Percentiles rank a stretch among this genome's conserved stretches.
phyloP scores from a whole-genome alignment of 30 jellyfish, hydroid and myxozoan species.

The Chironex yamaguchii region DNA sequence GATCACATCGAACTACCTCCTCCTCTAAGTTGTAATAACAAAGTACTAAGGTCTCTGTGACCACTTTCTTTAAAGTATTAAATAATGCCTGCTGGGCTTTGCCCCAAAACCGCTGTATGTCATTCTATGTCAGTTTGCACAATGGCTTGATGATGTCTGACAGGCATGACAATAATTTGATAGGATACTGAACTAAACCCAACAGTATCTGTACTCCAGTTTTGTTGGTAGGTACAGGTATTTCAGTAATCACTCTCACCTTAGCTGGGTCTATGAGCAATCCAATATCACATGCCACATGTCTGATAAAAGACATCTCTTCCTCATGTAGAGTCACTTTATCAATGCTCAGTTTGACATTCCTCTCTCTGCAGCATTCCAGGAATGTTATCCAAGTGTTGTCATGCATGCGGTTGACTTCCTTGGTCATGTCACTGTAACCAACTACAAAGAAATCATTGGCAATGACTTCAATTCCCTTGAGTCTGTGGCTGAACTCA shows the following conservation, averaged over 20 bases:
- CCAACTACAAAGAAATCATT: constrained; percentile 7
- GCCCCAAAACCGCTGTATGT: constrained; percentile 31
- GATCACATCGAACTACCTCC: constrained; percentile 24
- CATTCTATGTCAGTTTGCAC: constrained; percentile 39
- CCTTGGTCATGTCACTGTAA: constrained; percentile 23
- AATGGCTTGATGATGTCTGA: constrained; percentile 47
- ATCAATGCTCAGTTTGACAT: constrained; percentile 18
- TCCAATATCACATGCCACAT: constrained; percentile 10
- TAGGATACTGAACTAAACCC: constrained; percentile 44
- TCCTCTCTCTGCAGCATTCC: constrained; percentile 28
- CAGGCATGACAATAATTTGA: constrained; percentile 45
- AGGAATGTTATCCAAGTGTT: constrained; percentile 7
- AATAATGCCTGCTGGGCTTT: constrained; percentile 11
- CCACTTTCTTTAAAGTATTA: constrained; percentile 7
- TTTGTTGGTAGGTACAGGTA: constrained; percentile 58
- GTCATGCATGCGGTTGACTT: constrained; percentile 22
- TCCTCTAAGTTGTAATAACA: constrained; percentile 30
- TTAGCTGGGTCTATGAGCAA: constrained; percentile 4
- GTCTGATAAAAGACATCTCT: constrained; percentile 26
- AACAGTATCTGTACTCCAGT: constrained; percentile 36
- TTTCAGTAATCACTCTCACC: constrained; percentile 38
- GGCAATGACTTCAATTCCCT: constrained; percentile 27
- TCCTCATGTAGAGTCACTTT: constrained; percentile 10
- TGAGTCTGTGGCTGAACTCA: constrained; percentile 1
- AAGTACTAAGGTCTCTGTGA: constrained; percentile 24